Evolutionary conservation across 2,797 vertebrate genomes (phyloP).

Genomic region (Ataeniobius toweri): DNA sequence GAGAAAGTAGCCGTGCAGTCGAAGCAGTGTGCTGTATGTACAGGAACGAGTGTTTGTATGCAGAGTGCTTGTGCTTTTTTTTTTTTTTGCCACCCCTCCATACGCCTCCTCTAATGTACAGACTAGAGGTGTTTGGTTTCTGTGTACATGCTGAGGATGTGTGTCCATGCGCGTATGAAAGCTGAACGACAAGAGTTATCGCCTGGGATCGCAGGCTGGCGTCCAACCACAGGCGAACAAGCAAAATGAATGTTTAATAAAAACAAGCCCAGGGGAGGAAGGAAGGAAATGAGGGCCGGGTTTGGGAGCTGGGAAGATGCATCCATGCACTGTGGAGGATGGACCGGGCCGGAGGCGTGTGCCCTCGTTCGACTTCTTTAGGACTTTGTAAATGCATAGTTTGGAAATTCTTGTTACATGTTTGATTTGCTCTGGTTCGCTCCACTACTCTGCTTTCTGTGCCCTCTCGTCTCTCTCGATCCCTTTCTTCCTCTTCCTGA

Average conservation of each 20-base stretch:
- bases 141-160: constrained; percentile 77
- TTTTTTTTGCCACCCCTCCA: constrained; percentile 5
- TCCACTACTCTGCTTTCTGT: constrained; percentile 67
- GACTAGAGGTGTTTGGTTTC: constrained; percentile 75
- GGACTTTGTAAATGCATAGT: constrained; percentile 92
- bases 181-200: constrained; percentile 51
- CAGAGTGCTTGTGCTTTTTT: constrained; percentile 74
- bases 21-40: constrained; percentile 77
- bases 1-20: constrained; percentile 55
- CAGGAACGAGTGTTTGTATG: constrained; percentile 78
- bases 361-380: constrained; percentile 75
- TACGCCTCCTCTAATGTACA: constrained; percentile 62
- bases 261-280: constrained; percentile 53
- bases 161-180: constrained; percentile 65
- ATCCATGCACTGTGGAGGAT: constrained; percentile 88
- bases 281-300: constrained; percentile 53
- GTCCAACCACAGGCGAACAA: constrained; percentile 83
- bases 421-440: constrained; percentile 68
- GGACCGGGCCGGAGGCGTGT: constrained; percentile 79
- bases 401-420: constrained; percentile 70
- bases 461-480: constrained; percentile 60
- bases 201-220: constrained; percentile 42
- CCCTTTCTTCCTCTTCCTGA: constrained; percentile 38
- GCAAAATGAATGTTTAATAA: constrained; percentile 87
- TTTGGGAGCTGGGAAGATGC: constrained; percentile 80